These are phyloP conservation scores for Microcebus griseorufus DNA, from an alignment of 2,113 vertebrate species.

Conservation along the genomic window DNA sequence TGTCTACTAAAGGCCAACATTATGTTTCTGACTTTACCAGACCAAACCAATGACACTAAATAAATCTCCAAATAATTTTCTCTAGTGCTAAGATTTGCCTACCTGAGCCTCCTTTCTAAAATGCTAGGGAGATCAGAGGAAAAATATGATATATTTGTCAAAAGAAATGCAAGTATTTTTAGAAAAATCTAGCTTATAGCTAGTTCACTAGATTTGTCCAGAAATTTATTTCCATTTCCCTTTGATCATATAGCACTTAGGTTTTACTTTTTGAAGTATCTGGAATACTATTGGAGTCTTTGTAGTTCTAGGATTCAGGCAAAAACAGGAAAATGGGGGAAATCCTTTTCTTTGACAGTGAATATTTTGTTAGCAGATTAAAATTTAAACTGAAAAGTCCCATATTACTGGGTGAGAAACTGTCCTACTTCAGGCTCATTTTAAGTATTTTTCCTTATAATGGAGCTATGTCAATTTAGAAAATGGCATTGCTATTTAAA, in stretches of 20 bases:
- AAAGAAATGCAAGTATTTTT: conserved; percentile 46
- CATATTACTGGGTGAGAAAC: conserved; percentile 74
- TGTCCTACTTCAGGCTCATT: conserved; percentile 79
- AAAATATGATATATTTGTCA: background rate
- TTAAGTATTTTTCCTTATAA: conserved; percentile 85
- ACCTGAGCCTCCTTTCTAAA: background rate
- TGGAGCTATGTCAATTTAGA: conserved; percentile 84
- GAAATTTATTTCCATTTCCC: background rate
- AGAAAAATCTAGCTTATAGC: conserved; percentile 21
- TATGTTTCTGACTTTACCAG: background rate
- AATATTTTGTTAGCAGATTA: conserved; percentile 84
- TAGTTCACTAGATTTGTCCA: conserved; percentile 11
- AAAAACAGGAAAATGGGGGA: conserved; percentile 65
- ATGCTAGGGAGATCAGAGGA: background rate
- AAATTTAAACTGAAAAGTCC: conserved; percentile 82
- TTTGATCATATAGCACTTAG: background rate
- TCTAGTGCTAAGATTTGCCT: background rate
- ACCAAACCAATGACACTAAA: background rate
- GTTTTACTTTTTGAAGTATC: conserved; percentile 18
- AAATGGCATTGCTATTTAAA: conserved; percentile 87
- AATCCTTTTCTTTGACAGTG: conserved; percentile 67
- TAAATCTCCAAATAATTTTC: background rate
- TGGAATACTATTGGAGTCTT: background rate
- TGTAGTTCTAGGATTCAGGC: background rate
- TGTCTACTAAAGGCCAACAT: background rate